phyloP scores from a whole-genome alignment of 1,140 invertebrate species.

The Philopotamus ludificatus region DNA sequence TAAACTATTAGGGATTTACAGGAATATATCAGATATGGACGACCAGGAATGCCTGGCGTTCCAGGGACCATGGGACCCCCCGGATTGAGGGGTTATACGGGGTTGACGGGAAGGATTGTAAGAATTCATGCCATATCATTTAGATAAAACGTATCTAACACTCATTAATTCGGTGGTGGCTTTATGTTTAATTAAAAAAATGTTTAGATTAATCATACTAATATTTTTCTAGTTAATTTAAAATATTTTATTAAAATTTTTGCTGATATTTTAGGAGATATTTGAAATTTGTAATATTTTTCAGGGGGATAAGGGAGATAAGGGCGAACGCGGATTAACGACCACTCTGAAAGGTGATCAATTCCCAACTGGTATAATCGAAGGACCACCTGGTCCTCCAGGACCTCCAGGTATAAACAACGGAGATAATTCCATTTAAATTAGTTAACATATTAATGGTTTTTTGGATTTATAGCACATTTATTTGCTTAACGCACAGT shows the following conservation, averaged over 20 bases:
- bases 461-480: too few relatives aligned
- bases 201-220: too few relatives aligned
- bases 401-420: conserved; percentile 78
- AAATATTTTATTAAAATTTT: too few relatives aligned
- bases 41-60: conserved; percentile 40
- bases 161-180: background rate
- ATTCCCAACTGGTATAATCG: conserved; percentile 88
- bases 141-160: too few relatives aligned
- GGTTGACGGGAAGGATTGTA: conserved; percentile 35
- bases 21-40: conserved; percentile 15
- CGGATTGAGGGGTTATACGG: conserved; percentile 32
- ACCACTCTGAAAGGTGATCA: conserved; percentile 87
- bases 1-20: conserved; percentile 10
- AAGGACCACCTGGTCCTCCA: conserved; percentile 88
- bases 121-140: too few relatives aligned
- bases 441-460: too few relatives aligned
- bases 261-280: too few relatives aligned
- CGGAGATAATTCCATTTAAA: too few relatives aligned
- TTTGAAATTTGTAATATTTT: too few relatives aligned
- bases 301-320: conserved; percentile 86
- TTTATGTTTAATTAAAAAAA: too few relatives aligned
- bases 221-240: too few relatives aligned
- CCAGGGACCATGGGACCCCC: conserved; percentile 42
- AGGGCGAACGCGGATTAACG: conserved; percentile 85
- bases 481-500: too few relatives aligned